Evolutionary conservation across 2,113 vertebrate species (phyloP).

Genomic region (Hoplias malabaricus): DNA sequence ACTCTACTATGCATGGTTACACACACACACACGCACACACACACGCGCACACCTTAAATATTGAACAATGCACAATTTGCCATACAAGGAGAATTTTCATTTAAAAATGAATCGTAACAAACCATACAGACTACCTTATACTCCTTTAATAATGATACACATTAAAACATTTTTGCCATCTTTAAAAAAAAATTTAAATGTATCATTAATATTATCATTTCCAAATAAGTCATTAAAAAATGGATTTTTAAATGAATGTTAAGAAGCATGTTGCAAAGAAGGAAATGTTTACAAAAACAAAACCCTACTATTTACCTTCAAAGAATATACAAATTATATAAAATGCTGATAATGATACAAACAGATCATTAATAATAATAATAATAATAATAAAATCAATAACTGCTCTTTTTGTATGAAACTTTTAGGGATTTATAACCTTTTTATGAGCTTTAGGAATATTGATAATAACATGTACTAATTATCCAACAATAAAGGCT

Average conservation of each 20-base stretch:
- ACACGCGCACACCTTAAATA: too few species aligned
- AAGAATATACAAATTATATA: slow-evolving; percentile 52
- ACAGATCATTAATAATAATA: not conserved
- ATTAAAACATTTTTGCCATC: too few species aligned
- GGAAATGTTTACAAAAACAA: slow-evolving; percentile 47
- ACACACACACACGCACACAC: too few species aligned
- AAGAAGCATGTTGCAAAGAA: slow-evolving; percentile 17
- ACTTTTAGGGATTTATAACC: too few species aligned
- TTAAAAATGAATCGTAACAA: too few species aligned
- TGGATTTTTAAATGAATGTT: not conserved
- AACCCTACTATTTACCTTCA: not conserved
- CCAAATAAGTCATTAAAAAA: slow-evolving; percentile 4
- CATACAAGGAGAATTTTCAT: too few species aligned
- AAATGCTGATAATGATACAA: slow-evolving; percentile 45
- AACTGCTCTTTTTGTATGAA: not conserved
- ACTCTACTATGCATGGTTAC: too few species aligned
- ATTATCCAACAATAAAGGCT: not conserved
- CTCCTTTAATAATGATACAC: too few species aligned
- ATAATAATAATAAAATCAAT: slow-evolving; percentile 35
- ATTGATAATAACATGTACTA: not conserved
- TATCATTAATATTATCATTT: not conserved
- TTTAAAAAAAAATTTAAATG: not conserved
- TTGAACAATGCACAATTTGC: too few species aligned
- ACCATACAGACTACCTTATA: too few species aligned
- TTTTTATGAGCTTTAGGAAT: not conserved